These are phyloP conservation scores for Denticeps clupeoides DNA, from an alignment of 2,797 vertebrate species.

Conservation along the genomic window DNA sequence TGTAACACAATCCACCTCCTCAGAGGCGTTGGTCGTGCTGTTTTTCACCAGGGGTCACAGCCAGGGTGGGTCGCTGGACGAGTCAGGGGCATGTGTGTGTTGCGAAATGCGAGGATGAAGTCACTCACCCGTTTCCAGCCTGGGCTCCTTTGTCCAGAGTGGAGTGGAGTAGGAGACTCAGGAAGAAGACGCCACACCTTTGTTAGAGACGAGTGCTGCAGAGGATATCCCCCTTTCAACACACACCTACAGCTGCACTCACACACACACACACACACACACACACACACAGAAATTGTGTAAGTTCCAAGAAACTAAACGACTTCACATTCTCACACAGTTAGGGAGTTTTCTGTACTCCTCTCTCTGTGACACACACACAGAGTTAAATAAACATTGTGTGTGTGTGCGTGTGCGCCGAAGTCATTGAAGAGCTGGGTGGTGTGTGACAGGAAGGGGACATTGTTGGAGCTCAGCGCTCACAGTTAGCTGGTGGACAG, in stretches of 20 bases:
- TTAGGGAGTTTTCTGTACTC: too few species aligned
- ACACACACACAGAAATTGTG: background rate
- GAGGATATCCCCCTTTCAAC: background rate
- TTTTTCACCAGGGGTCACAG: background rate
- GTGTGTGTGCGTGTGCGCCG: too few species aligned
- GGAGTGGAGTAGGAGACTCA: too few species aligned
- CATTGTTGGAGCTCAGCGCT: too few species aligned
- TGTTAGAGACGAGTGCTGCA: background rate
- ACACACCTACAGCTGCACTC: background rate
- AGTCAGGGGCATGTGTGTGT: background rate
- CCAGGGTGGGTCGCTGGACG: too few species aligned
- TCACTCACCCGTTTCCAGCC: background rate
- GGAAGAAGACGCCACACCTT: slow-evolving; percentile 2
- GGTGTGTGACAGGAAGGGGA: too few species aligned
- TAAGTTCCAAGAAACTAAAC: slow-evolving; percentile 3
- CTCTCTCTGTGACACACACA: background rate
- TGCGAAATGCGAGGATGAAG: slow-evolving; percentile 5
- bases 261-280: background rate
- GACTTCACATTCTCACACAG: background rate
- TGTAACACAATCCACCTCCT: background rate
- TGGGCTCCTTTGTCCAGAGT: background rate
- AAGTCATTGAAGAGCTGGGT: too few species aligned
- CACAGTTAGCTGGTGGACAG: too few species aligned
- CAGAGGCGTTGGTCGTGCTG: background rate
- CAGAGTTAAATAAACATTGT: too few species aligned